phyloP scores from a whole-genome alignment of 2,797 vertebrate genomes.

The Knipowitschia caucasica region DNA sequence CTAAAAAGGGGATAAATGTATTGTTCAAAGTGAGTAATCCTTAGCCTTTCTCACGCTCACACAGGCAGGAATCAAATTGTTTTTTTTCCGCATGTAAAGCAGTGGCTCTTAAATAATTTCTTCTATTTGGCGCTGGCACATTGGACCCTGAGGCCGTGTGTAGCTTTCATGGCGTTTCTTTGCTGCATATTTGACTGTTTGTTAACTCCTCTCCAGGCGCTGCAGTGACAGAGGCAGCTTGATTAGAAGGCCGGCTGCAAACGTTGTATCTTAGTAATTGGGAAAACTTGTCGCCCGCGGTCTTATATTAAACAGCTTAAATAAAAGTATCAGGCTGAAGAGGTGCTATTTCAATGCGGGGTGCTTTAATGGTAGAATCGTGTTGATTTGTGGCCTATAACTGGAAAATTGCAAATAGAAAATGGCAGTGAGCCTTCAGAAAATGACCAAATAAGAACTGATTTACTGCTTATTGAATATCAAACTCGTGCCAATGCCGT shows the following conservation, averaged over 20 bases:
- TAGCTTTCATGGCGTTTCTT: conserved; percentile 16
- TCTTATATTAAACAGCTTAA: background rate
- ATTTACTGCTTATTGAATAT: too few relatives aligned
- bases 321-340: conserved; percentile 5
- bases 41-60: background rate
- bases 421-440: background rate
- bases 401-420: background rate
- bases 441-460: background rate
- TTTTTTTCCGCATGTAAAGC: conserved; percentile 11
- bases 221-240: conserved; percentile 13
- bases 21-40: background rate
- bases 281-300: background rate
- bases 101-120: conserved; percentile 16
- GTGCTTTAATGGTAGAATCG: background rate
- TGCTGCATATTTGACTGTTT: conserved; percentile 17
- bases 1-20: background rate
- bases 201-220: conserved; percentile 14
- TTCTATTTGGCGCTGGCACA: conserved; percentile 24
- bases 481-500: too few relatives aligned
- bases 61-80: background rate
- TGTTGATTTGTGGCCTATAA: background rate
- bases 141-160: conserved; percentile 14
- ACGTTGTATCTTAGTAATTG: conserved; percentile 1
- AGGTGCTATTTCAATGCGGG: background rate
- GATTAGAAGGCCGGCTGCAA: conserved; percentile 11